Conservation (phyloP, 2,797 vertebrate genomes). For the Momotus momota region DNA sequence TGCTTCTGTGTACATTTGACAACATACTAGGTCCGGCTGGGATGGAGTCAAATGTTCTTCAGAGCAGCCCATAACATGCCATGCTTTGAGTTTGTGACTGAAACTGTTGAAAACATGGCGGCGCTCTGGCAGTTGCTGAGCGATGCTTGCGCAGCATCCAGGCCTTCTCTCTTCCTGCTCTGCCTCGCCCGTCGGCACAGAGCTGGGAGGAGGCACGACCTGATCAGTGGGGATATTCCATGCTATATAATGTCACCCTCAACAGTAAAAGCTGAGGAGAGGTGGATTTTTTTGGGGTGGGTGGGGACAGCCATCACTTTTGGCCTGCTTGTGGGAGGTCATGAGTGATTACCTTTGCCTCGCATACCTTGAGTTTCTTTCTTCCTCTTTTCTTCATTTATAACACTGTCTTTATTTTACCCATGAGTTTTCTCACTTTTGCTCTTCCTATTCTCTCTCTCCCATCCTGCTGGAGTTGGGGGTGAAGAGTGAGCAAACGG, state of each 20-base stretch:
- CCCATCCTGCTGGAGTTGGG: not conserved
- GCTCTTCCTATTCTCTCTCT: not conserved
- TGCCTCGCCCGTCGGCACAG: not conserved
- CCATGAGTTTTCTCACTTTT: not conserved
- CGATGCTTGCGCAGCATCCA: accelerated
- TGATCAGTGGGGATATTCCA: not conserved
- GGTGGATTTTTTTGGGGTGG: accelerated
- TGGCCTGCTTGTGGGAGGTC: too few relatives aligned
- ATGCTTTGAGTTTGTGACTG: not conserved
- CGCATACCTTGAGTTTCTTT: not conserved
- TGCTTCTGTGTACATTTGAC: not conserved
- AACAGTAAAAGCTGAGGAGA: not conserved
- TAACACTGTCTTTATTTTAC: not conserved
- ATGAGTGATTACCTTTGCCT: not conserved
- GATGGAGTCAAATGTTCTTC: not conserved
- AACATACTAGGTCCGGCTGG: not conserved
- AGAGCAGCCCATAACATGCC: not conserved
- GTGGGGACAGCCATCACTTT: not conserved
- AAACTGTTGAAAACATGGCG: not conserved
- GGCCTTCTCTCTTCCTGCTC: not conserved
- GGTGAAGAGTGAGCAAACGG: not conserved
- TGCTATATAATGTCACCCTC: accelerated
- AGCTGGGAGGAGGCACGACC: not conserved
- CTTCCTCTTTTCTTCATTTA: not conserved
- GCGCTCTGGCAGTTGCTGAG: not conserved